These are phyloP conservation scores for Cavia aperea DNA, from an alignment of 2,113 vertebrate genomes.

Conservation along the genomic window DNA sequence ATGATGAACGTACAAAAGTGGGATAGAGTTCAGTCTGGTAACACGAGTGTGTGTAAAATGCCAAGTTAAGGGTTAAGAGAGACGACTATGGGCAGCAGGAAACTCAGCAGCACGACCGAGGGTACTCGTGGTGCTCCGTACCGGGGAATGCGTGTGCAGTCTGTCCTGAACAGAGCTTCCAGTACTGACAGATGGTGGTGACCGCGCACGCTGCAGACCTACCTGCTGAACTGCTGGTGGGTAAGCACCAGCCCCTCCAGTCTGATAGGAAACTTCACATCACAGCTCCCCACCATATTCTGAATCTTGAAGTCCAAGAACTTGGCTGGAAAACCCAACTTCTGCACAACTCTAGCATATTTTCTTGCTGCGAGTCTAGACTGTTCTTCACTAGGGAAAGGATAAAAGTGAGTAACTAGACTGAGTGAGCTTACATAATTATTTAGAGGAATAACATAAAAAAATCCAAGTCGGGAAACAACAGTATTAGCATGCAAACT, in stretches of 20 bases:
- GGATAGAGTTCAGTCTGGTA: background rate
- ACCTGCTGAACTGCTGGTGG: constrained; percentile 99
- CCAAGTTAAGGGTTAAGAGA: background rate
- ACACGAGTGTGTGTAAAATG: background rate
- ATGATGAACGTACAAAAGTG: background rate
- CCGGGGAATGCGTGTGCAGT: fast-evolving
- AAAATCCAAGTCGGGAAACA: constrained; percentile 18
- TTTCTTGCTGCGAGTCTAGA: constrained; percentile 96
- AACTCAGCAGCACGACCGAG: background rate
- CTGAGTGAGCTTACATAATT: background rate
- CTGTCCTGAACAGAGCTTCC: background rate
- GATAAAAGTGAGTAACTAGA: background rate
- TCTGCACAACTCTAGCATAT: constrained; percentile 97
- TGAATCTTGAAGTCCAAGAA: constrained; percentile 99
- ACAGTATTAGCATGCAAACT: background rate
- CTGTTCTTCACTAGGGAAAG: constrained; percentile 88
- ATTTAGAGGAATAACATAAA: background rate
- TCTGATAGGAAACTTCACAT: constrained; percentile 97
- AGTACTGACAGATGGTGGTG: background rate
- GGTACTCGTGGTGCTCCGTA: fast-evolving
- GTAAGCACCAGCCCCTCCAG: constrained; percentile 95
- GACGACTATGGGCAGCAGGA: background rate
- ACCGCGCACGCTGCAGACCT: constrained; percentile 7
- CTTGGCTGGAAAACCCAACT: constrained; percentile 96
- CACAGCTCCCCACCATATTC: constrained; percentile 99